phyloP scores from a whole-genome alignment of 2,888 invertebrate genomes.

The Spodoptera picta region DNA sequence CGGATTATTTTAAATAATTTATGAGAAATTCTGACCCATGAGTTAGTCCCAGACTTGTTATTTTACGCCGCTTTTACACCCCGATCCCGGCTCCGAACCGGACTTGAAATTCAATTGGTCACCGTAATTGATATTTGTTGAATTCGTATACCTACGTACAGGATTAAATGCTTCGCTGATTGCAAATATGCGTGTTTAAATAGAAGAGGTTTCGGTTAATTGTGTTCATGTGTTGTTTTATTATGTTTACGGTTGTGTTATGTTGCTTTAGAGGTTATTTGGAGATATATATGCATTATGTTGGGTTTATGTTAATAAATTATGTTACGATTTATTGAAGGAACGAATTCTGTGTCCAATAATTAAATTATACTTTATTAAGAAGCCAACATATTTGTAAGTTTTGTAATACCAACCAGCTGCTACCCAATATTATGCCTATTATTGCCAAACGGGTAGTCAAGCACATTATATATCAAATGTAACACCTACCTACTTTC shows the following conservation, averaged over 20 bases:
- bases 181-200: slow-evolving; percentile 36
- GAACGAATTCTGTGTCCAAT: no score
- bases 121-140: slow-evolving; percentile 52
- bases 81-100: slow-evolving; percentile 4
- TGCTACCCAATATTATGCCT: no score
- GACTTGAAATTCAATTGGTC: slow-evolving; percentile 51
- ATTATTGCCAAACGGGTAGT: no score
- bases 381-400: no score
- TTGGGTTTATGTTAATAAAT: no score
- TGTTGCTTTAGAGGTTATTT: no score
- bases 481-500: no score
- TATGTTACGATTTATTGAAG: no score
- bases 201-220: slow-evolving; percentile 24
- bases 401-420: no score
- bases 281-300: no score
- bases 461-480: no score
- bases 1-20: slow-evolving; percentile 87
- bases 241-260: neutral
- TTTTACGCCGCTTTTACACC: slow-evolving; percentile 47
- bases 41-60: slow-evolving; percentile 58
- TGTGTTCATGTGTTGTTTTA: slow-evolving; percentile 4
- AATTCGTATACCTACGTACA: slow-evolving; percentile 19
- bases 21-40: slow-evolving; percentile 84
- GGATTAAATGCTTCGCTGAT: slow-evolving; percentile 38
- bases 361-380: no score